Conservation (phyloP, 2,888 invertebrate species). For the Tricholauxania praeusta region DNA sequence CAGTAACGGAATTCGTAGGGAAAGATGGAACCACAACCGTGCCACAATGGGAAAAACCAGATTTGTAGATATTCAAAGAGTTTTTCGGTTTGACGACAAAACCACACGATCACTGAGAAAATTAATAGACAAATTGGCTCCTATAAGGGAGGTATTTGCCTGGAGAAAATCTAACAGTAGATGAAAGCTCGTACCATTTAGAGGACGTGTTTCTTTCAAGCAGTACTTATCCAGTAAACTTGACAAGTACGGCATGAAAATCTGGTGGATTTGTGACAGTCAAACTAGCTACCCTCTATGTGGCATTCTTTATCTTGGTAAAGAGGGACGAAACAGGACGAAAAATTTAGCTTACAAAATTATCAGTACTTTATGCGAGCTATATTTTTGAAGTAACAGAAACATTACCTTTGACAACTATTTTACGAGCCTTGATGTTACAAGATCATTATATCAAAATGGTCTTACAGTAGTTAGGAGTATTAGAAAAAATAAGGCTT, state of each 20-base stretch:
- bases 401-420: conserved; percentile 23
- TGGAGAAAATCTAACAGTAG: too few species aligned
- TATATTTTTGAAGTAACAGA: conserved; percentile 6
- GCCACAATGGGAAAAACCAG: too few species aligned
- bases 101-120: too few species aligned
- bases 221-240: conserved; percentile 30
- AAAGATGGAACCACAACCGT: too few species aligned
- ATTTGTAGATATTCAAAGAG: too few species aligned
- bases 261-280: conserved; percentile 33
- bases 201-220: background rate
- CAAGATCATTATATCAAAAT: background rate
- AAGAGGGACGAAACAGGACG: conserved; percentile 5
- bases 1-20: too few species aligned
- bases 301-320: conserved; percentile 4
- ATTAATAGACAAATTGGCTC: too few species aligned
- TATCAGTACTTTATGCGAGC: conserved; percentile 1
- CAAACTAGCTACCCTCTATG: conserved; percentile 24
- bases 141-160: too few species aligned
- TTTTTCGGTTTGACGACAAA: too few species aligned
- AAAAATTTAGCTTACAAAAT: conserved; percentile 17
- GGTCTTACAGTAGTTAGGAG: background rate
- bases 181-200: background rate
- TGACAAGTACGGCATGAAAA: conserved; percentile 28
- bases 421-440: conserved; percentile 17
- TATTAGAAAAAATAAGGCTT: background rate